A percentile compares a stretch with the other conserved stretches of the same genome.
These are phyloP conservation scores for Coremacera marginata DNA, from an alignment of 2,888 invertebrate species.

Conservation along the genomic window DNA sequence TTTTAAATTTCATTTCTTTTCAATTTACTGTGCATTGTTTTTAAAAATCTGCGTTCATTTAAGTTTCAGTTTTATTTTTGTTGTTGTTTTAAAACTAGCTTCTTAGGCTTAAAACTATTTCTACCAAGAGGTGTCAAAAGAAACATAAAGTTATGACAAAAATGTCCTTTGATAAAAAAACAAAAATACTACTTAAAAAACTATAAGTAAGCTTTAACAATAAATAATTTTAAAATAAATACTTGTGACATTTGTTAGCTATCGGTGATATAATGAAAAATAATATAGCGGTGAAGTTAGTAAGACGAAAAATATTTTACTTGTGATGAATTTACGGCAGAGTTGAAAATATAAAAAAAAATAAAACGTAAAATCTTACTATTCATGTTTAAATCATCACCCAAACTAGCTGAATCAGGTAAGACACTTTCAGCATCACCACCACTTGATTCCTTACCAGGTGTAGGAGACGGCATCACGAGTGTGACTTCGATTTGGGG, in stretches of 20 bases:
- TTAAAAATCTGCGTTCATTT: too few relatives aligned
- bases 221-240: background rate
- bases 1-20: too few relatives aligned
- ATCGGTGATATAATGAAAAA: conserved; percentile 24
- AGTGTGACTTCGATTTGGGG: conserved; percentile 90
- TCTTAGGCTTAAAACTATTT: too few relatives aligned
- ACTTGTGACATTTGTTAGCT: conserved; percentile 12
- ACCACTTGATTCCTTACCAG: conserved; percentile 87
- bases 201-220: background rate
- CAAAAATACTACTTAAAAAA: background rate
- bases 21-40: too few relatives aligned
- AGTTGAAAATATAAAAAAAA: conserved; percentile 51
- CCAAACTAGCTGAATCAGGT: conserved; percentile 87
- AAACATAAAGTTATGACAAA: too few relatives aligned
- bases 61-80: too few relatives aligned
- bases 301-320: conserved; percentile 32
- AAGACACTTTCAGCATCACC: conserved; percentile 88
- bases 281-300: conserved; percentile 25
- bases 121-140: too few relatives aligned
- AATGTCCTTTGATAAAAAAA: background rate
- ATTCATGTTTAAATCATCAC: conserved; percentile 78
- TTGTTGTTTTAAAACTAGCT: too few relatives aligned
- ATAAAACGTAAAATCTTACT: conserved; percentile 70
- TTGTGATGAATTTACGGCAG: conserved; percentile 50
- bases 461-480: conserved; percentile 86